Percentiles rank a stretch among this genome's conserved stretches.
phyloP scores from a whole-genome alignment of 92 coral and sea anemone genomes.

The Porites divaricata region DNA sequence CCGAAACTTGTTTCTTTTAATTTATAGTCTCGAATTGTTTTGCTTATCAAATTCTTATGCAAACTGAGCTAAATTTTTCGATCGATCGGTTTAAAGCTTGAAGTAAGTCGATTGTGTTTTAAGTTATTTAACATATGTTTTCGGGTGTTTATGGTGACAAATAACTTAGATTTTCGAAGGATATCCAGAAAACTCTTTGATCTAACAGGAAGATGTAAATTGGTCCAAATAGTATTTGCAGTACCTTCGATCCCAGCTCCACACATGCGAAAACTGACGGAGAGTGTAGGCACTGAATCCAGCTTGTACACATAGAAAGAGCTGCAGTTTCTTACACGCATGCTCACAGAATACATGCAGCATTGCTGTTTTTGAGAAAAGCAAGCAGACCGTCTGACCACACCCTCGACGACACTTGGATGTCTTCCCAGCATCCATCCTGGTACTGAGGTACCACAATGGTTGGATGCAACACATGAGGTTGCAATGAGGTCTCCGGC shows the following conservation, averaged over 20 bases:
- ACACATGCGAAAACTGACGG: conserved; percentile 25
- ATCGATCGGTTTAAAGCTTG: too few species aligned
- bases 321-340: conserved; percentile 48
- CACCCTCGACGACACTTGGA: conserved; percentile 33
- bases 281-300: neutral
- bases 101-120: too few species aligned
- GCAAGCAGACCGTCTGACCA: conserved; percentile 33
- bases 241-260: conserved; percentile 40
- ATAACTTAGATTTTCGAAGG: too few species aligned
- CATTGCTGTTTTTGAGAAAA: conserved; percentile 15
- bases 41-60: too few species aligned
- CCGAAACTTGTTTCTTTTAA: neutral
- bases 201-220: neutral
- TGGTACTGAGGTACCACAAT: conserved; percentile 39
- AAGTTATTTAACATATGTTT: neutral
- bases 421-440: conserved; percentile 56
- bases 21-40: too few species aligned
- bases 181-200: too few species aligned
- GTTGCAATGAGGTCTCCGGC: conserved; percentile 47
- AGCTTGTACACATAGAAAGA: conserved; percentile 45
- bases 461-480: conserved; percentile 25
- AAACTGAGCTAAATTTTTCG: too few species aligned
- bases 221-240: neutral
- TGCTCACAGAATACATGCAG: conserved; percentile 1
- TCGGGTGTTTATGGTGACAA: neutral